Evolutionary conservation across 1,140 invertebrate species (phyloP), one percentile per base, ranked within the genome.

Genomic region (Anoplophora glabripennis): DNA sequence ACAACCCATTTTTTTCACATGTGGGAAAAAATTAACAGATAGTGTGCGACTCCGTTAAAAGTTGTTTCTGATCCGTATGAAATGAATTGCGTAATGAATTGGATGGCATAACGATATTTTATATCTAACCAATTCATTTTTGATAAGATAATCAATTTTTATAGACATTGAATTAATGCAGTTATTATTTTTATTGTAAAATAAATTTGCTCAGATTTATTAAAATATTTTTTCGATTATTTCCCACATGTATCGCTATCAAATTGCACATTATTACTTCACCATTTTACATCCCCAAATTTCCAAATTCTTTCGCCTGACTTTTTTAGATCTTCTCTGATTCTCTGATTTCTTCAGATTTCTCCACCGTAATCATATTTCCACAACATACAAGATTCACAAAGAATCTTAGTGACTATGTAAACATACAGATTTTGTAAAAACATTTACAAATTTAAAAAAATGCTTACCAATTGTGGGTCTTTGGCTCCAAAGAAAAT

Each of bases 401-500:
- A n/a, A n/a, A n/a, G n/a, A n/a, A n/a, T n/a, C n/a, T n/a, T 28
- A 28, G 5, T 28, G 5, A 5, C 21, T 28, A 28, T 28, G n/a
- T n/a, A n/a, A n/a, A n/a, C 21, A 28, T 3, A 28, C 21, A 28
- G 2, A 28, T 28, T 28, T 28, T 3, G 21, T 28, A 28, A 28
- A 28, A 28, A 2, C 2, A 3, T 12, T 17, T 12, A 34, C 21
- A 28, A 51, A 14, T 34, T 35, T n/a, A 35, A 49, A 18, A 34
- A n/a, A 4, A 33, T 34, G 28, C 11, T 61, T 79, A 91, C 91
- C 82, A 84, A 81, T 77, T 90, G 88, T 3, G 90, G 78, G 61
- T 85, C 84, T 57, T 87, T 86, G 21, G 78, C 64, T 42, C 86
- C 86, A 76, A 94, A 94, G 77, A 94, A 94, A 12, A 94, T 84